phyloP scores from a whole-genome alignment of 2,113 vertebrate species.

The Triplophysa rosa region DNA sequence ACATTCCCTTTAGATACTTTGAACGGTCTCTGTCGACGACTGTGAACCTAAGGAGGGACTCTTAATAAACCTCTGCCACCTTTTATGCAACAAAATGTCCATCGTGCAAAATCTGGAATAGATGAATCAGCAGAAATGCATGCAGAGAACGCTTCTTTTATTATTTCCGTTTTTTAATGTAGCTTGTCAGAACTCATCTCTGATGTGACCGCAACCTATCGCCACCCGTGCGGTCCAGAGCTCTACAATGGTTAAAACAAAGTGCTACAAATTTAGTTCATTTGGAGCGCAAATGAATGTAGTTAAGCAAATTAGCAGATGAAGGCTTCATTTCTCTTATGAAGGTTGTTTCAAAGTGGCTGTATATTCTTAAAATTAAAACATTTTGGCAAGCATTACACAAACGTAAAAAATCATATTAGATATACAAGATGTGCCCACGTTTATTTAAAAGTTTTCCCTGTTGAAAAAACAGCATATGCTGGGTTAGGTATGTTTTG shows the following conservation, averaged over 20 bases:
- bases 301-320: background rate
- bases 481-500: too few relatives aligned
- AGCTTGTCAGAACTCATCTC: background rate
- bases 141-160: background rate
- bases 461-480: too few relatives aligned
- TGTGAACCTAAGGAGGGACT: conserved; percentile 32
- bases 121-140: conserved; percentile 32
- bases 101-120: conserved; percentile 29
- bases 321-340: too few relatives aligned
- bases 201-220: background rate
- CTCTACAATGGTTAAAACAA: conserved; percentile 1
- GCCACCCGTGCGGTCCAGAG: background rate
- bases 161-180: background rate
- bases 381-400: too few relatives aligned
- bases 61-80: conserved; percentile 40
- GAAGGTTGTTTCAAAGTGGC: too few relatives aligned
- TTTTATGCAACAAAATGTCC: conserved; percentile 38
- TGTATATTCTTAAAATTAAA: too few relatives aligned
- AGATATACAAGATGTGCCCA: too few relatives aligned
- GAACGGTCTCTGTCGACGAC: conserved; percentile 34
- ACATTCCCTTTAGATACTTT: background rate
- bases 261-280: conserved; percentile 20
- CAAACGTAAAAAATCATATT: too few relatives aligned
- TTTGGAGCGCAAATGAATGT: conserved; percentile 4
- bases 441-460: too few relatives aligned